Conservation (phyloP, 2,113 vertebrate genomes). For the Pogonocichla stellata region DNA sequence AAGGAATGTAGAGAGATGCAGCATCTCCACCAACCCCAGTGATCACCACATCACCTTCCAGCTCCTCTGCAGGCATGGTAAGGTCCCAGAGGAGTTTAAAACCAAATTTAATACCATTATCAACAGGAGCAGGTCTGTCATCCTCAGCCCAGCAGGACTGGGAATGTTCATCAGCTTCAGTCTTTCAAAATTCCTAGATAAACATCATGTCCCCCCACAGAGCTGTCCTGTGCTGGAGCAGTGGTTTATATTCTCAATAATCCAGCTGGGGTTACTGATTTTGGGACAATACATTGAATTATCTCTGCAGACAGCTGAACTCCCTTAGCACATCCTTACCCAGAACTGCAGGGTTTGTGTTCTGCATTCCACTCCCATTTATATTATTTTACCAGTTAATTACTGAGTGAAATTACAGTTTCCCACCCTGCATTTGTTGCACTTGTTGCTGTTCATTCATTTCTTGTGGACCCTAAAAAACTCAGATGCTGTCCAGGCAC, state of each 20-base stretch:
- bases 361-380: not conserved
- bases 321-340: not conserved
- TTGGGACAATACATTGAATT: not conserved
- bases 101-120: not conserved
- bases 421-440: not conserved
- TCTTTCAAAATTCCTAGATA: not conserved
- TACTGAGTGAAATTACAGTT: not conserved
- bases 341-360: not conserved
- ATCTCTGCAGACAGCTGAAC: not conserved
- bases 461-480: not conserved
- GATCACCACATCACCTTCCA: constrained; percentile 78
- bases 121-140: not conserved
- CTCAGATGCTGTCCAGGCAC: not conserved
- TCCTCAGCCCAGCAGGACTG: not conserved
- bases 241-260: not conserved
- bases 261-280: not conserved
- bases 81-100: not conserved
- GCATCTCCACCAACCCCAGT: constrained; percentile 71
- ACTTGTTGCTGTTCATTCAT: not conserved
- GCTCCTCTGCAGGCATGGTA: constrained; percentile 91
- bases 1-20: constrained; percentile 86
- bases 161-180: not conserved
- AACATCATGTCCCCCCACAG: not conserved
- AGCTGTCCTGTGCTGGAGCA: not conserved
- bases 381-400: not conserved